These are phyloP conservation scores for Sebastes fasciatus DNA, from an alignment of 2,113 vertebrate species.

Conservation along the genomic window DNA sequence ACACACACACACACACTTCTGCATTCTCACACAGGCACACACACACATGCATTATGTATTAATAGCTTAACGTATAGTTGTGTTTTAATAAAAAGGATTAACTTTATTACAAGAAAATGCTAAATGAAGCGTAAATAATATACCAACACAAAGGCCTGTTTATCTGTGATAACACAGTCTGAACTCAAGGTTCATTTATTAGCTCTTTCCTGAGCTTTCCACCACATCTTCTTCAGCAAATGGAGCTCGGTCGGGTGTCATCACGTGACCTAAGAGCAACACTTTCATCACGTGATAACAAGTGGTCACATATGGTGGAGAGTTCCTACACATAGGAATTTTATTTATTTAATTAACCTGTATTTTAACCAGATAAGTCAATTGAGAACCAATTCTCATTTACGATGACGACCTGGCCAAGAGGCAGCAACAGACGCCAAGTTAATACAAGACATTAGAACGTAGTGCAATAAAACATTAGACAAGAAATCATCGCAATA, in stretches of 20 bases:
- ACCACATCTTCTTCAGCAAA: not conserved
- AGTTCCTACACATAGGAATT: no score
- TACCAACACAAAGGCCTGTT: no score
- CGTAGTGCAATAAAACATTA: no score
- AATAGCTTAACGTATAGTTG: slow-evolving; percentile 16
- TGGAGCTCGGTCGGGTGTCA: no score
- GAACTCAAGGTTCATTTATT: not conserved
- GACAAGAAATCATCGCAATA: no score
- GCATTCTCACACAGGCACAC: not conserved
- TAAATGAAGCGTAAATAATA: not conserved
- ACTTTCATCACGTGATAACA: not conserved
- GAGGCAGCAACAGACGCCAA: no score
- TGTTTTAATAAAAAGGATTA: not conserved
- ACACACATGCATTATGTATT: slow-evolving; percentile 21
- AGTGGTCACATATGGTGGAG: not conserved
- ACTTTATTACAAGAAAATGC: not conserved
- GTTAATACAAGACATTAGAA: no score
- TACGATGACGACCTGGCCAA: no score
- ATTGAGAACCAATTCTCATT: no score
- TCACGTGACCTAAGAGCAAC: not conserved
- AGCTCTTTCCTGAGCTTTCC: not conserved
- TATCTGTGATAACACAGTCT: not conserved
- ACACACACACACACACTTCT: not conserved
- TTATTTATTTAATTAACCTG: no score
- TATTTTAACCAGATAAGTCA: no score